Evolutionary conservation across 2,888 invertebrate species (phyloP).

Genomic region (Empis livida): DNA sequence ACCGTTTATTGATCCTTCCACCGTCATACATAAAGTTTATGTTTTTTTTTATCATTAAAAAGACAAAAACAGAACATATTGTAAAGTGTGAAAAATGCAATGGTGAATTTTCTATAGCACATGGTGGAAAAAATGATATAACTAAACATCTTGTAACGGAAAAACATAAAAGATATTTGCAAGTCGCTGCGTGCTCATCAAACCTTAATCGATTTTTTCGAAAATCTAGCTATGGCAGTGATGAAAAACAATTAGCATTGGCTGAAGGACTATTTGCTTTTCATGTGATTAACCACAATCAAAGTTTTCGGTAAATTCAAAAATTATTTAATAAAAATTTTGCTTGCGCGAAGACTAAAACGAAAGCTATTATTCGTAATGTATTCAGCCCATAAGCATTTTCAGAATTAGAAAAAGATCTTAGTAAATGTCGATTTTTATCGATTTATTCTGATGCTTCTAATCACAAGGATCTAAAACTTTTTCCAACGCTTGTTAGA

Average conservation of each 20-base stretch:
- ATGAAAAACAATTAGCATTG: neutral
- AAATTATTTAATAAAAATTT: conserved; percentile 6
- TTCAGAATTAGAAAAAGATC: conserved; percentile 6
- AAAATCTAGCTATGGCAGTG: neutral
- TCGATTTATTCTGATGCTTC: conserved; percentile 5
- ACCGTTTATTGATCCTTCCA: too few species aligned
- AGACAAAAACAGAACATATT: conserved; percentile 1
- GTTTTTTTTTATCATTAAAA: too few species aligned
- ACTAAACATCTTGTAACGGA: conserved; percentile 1
- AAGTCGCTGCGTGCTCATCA: neutral
- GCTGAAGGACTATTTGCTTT: neutral
- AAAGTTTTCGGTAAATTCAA: conserved; percentile 6
- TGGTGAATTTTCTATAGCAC: conserved; percentile 3
- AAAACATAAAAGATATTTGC: neutral
- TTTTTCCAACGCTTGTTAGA: conserved; percentile 5
- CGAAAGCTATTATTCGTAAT: conserved; percentile 3
- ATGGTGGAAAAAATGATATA: conserved; percentile 3
- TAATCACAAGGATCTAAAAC: conserved; percentile 5
- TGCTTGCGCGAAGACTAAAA: conserved; percentile 5
- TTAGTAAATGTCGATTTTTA: conserved; percentile 10
- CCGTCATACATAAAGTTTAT: too few species aligned
- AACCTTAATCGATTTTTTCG: conserved; percentile 1
- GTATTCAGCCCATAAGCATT: conserved; percentile 1
- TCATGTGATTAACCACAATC: conserved; percentile 5
- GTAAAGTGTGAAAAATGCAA: conserved; percentile 1